These are phyloP conservation scores for Xiphophorus birchmanni DNA, from an alignment of 2,797 vertebrate species.

Conservation along the genomic window DNA sequence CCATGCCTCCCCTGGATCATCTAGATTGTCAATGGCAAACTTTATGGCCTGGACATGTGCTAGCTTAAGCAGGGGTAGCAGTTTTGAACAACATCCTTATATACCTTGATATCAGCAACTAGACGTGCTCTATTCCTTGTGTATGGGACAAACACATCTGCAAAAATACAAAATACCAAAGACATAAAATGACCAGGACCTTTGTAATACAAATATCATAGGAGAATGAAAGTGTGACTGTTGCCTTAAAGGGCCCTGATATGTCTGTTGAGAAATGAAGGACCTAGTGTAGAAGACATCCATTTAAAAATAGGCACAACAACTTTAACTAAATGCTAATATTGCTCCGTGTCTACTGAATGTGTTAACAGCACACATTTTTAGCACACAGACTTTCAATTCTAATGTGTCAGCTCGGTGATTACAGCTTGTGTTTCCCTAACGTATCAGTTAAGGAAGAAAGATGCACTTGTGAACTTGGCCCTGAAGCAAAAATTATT, in stretches of 20 bases:
- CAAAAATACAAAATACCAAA: neutral
- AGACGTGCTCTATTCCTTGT: neutral
- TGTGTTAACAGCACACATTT: slow-evolving; percentile 1
- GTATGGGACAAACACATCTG: neutral
- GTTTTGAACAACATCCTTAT: neutral
- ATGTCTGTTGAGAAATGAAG: neutral
- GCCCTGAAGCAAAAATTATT: neutral
- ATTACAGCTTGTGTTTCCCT: neutral
- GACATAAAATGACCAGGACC: neutral
- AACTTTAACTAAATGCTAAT: neutral
- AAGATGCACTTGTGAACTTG: neutral
- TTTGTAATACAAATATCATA: neutral
- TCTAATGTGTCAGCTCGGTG: neutral
- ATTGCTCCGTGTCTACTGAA: neutral
- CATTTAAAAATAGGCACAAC: neutral
- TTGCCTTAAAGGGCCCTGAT: neutral
- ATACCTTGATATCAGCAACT: neutral
- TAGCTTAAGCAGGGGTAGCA: neutral
- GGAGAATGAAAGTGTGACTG: neutral
- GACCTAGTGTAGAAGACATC: neutral
- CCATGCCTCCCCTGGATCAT: neutral
- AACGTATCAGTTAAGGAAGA: slow-evolving; percentile 1
- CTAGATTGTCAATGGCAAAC: neutral
- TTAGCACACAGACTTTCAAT: neutral
- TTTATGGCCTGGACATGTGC: neutral